These are phyloP conservation scores for Kryptolebias marmoratus DNA, from an alignment of 2,113 vertebrate species.

Conservation along the genomic window DNA sequence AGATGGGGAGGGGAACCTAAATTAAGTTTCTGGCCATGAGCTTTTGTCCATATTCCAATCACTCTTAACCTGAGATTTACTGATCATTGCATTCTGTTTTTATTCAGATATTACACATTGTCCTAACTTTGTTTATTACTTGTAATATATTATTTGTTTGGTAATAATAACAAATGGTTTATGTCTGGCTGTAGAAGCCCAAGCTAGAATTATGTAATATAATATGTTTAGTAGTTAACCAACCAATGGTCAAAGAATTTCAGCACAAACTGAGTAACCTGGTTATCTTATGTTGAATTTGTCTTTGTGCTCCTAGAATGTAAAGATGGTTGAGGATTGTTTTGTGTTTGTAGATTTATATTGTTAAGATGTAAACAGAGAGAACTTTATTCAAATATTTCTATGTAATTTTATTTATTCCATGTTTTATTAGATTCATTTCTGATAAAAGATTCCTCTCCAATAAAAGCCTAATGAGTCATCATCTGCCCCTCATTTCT, in stretches of 20 bases:
- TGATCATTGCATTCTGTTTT: slow-evolving; percentile 42
- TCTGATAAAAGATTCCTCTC: background rate
- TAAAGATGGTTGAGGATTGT: background rate
- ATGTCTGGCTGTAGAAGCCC: background rate
- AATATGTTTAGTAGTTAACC: background rate
- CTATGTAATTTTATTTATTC: background rate
- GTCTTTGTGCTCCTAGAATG: no score
- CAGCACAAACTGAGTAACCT: background rate
- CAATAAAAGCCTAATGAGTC: slow-evolving; percentile 18
- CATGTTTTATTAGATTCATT: background rate
- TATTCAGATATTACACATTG: slow-evolving; percentile 19
- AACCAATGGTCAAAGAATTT: background rate
- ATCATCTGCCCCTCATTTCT: slow-evolving; percentile 24
- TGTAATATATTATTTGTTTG: no score
- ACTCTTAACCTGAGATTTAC: slow-evolving; percentile 49
- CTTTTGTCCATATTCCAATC: slow-evolving; percentile 55
- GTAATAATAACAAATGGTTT: no score
- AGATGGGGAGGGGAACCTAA: slow-evolving; percentile 35
- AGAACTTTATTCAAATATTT: background rate
- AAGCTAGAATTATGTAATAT: background rate
- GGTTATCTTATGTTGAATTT: background rate
- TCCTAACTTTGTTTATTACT: no score
- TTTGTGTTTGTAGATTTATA: background rate
- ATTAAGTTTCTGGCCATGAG: slow-evolving; percentile 52
- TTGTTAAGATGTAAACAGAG: background rate